A percentile compares a stretch with the other conserved stretches of the same genome.
These are phyloP conservation scores for Aselliscus stoliczkanus DNA, from an alignment of 2,797 vertebrate species.

Conservation along the genomic window DNA sequence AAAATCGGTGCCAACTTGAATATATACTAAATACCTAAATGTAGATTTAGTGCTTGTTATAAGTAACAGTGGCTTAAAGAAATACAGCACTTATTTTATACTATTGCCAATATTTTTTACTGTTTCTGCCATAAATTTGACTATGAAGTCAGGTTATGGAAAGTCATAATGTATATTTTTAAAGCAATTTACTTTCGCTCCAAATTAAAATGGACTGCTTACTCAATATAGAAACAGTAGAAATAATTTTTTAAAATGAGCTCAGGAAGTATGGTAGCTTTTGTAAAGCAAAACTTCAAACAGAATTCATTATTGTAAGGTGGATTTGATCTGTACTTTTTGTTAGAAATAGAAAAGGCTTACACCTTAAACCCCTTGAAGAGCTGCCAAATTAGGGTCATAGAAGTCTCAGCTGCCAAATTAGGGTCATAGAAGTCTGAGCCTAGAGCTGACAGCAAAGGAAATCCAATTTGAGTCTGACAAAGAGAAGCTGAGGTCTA, in stretches of 20 bases:
- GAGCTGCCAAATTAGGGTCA: conserved; percentile 65
- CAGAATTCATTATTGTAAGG: conserved; percentile 56
- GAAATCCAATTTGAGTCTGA: conserved; percentile 61
- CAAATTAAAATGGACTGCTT: neutral
- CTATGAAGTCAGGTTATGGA: neutral
- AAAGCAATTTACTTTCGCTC: neutral
- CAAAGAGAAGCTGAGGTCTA: conserved; percentile 65
- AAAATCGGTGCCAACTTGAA: neutral
- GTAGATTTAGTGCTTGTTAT: neutral
- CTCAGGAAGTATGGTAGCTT: neutral
- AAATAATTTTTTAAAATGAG: conserved; percentile 6
- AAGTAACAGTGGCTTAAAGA: conserved; percentile 1
- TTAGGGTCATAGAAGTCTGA: conserved; percentile 64
- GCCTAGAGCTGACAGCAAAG: conserved; percentile 59
- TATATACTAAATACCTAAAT: neutral
- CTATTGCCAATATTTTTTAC: neutral
- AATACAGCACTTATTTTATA: neutral
- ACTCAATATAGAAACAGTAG: neutral
- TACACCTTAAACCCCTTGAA: conserved; percentile 55
- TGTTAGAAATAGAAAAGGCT: conserved; percentile 63
- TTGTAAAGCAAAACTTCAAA: conserved; percentile 42
- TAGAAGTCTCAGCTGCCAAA: conserved; percentile 59
- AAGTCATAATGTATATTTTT: neutral
- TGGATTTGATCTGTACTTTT: conserved; percentile 49
- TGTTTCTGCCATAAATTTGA: neutral